phyloP scores from a whole-genome alignment of 1,140 invertebrate genomes.

The Anoplolepis gracilipes region DNA sequence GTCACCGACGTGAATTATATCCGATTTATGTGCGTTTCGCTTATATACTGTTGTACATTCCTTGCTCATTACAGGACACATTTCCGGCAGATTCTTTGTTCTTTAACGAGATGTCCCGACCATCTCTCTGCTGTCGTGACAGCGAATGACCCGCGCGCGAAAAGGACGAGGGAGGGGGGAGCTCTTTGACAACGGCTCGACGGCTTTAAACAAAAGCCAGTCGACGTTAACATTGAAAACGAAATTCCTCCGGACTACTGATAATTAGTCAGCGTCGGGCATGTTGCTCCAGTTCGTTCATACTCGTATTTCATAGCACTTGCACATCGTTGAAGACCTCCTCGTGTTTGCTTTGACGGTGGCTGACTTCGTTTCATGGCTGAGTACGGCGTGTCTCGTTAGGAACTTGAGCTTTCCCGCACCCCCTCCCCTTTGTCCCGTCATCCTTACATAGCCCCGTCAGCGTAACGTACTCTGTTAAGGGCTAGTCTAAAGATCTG shows the following conservation, averaged over 20 bases:
- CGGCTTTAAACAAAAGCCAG: slow-evolving; percentile 39
- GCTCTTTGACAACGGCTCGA: background rate
- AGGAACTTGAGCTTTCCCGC: slow-evolving; percentile 79
- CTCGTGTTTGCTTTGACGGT: slow-evolving; percentile 73
- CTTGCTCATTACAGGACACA: background rate
- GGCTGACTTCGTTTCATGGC: slow-evolving; percentile 80
- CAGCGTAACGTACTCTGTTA: slow-evolving; percentile 64
- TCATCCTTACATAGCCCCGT: slow-evolving; percentile 1
- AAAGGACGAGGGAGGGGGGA: slow-evolving; percentile 10
- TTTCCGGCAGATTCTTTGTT: background rate
- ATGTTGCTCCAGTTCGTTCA: slow-evolving; percentile 74
- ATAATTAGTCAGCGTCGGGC: slow-evolving; percentile 79
- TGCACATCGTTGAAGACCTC: slow-evolving; percentile 65
- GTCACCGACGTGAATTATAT: background rate
- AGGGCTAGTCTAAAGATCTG: slow-evolving; percentile 72
- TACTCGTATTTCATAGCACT: slow-evolving; percentile 79
- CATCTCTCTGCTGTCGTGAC: background rate
- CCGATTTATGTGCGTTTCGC: background rate
- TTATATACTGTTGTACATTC: background rate
- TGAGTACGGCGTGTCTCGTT: slow-evolving; percentile 80
- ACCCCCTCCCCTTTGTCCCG: slow-evolving; percentile 32
- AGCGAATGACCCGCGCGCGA: background rate
- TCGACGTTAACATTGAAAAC: slow-evolving; percentile 60
- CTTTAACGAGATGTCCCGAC: slow-evolving; percentile 11
- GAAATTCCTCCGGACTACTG: slow-evolving; percentile 68